These are phyloP conservation scores for Anorthoa munda DNA, from an alignment of 2,888 invertebrate species.

Conservation along the genomic window DNA sequence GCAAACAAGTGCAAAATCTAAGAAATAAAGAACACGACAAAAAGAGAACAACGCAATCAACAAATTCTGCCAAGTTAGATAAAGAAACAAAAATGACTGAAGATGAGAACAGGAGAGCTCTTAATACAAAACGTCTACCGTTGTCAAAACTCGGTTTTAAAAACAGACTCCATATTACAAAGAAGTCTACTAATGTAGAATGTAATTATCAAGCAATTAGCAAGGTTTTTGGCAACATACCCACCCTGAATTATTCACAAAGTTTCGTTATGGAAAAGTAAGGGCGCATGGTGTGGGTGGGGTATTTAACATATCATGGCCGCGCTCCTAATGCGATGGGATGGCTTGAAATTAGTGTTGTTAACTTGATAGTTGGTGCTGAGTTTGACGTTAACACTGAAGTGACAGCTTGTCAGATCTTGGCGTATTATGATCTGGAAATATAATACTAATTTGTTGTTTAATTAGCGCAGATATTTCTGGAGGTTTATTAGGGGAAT, in stretches of 20 bases:
- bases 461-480: neutral
- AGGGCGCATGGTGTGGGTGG: neutral
- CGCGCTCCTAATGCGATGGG: slow-evolving; percentile 25
- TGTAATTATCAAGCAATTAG: slow-evolving; percentile 59
- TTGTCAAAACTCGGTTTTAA: slow-evolving; percentile 20
- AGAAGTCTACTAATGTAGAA: slow-evolving; percentile 24
- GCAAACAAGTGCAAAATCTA: neutral
- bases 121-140: slow-evolving; percentile 25
- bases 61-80: neutral
- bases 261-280: slow-evolving; percentile 35
- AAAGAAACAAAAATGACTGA: slow-evolving; percentile 11
- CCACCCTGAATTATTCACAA: slow-evolving; percentile 33
- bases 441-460: slow-evolving; percentile 3
- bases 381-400: slow-evolving; percentile 39
- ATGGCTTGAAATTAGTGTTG: slow-evolving; percentile 35
- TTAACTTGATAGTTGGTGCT: slow-evolving; percentile 41
- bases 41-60: slow-evolving; percentile 5
- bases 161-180: slow-evolving; percentile 19
- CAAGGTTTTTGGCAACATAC: slow-evolving; percentile 40
- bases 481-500: neutral
- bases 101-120: neutral
- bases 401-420: slow-evolving; percentile 41
- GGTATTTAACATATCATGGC: slow-evolving; percentile 29
- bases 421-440: neutral
- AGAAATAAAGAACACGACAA: neutral